These are phyloP conservation scores for Microplitis manilae DNA, from an alignment of 2,888 invertebrate genomes.

Conservation along the genomic window DNA sequence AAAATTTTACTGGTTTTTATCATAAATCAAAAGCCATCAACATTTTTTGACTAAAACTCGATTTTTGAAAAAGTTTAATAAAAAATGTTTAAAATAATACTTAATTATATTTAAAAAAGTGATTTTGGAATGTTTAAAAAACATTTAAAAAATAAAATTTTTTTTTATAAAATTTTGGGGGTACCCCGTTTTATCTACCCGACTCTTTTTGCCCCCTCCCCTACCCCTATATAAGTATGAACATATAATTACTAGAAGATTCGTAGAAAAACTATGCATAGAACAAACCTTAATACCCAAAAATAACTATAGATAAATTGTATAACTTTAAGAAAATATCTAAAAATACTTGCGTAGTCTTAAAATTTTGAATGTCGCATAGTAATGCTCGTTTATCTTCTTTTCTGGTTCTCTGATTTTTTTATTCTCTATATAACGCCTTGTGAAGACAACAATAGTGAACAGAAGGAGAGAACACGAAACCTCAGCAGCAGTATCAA, in stretches of 20 bases:
- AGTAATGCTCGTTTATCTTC: slow-evolving; percentile 19
- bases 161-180: too few relatives aligned
- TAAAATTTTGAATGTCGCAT: slow-evolving; percentile 13
- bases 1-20: too few relatives aligned
- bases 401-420: slow-evolving; percentile 35
- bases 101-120: too few relatives aligned
- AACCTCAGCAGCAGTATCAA: slow-evolving; percentile 45
- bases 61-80: too few relatives aligned
- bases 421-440: slow-evolving; percentile 38
- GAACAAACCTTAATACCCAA: not conserved
- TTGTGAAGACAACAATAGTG: slow-evolving; percentile 56
- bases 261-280: not conserved
- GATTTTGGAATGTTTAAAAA: too few relatives aligned
- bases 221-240: too few relatives aligned
- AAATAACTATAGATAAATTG: not conserved
- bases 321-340: not conserved
- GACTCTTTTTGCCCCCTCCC: too few relatives aligned
- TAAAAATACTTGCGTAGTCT: not conserved
- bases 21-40: too few relatives aligned
- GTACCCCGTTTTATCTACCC: too few relatives aligned
- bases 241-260: not conserved
- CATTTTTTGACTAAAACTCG: too few relatives aligned
- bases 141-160: too few relatives aligned
- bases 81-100: too few relatives aligned
- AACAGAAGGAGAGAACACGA: slow-evolving; percentile 30